These are phyloP conservation scores for Drosophila nebulosa DNA, from an alignment of 1,140 invertebrate species.

Conservation along the genomic window DNA sequence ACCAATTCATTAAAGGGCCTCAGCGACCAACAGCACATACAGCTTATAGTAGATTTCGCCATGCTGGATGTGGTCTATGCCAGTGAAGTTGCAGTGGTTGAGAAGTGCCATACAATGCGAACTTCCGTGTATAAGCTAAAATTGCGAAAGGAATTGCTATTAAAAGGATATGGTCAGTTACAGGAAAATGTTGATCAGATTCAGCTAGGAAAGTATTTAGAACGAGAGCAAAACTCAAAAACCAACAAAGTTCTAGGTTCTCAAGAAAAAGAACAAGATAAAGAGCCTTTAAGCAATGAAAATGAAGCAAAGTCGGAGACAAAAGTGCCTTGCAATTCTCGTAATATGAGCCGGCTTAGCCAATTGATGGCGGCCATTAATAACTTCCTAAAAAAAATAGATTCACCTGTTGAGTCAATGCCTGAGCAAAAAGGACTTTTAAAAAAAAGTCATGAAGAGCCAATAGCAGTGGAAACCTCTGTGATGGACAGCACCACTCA, in stretches of 20 bases:
- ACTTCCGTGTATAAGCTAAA: slow-evolving; percentile 18
- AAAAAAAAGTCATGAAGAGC: background rate
- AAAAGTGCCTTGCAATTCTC: background rate
- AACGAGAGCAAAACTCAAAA: background rate
- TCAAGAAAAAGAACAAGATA: too few relatives aligned
- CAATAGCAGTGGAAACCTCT: background rate
- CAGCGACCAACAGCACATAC: slow-evolving; percentile 13
- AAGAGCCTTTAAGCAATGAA: background rate
- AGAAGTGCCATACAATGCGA: slow-evolving; percentile 35
- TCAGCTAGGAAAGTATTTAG: background rate
- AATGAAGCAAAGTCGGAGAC: background rate
- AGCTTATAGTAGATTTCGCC: slow-evolving; percentile 29
- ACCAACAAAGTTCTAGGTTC: too few relatives aligned
- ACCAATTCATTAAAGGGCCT: background rate
- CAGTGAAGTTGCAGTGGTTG: slow-evolving; percentile 30
- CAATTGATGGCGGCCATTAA: background rate
- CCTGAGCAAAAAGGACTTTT: background rate
- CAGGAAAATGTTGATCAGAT: background rate
- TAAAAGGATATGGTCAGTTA: background rate
- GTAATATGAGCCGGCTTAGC: background rate
- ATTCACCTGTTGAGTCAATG: background rate
- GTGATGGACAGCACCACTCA: background rate
- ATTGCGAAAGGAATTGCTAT: slow-evolving; percentile 29
- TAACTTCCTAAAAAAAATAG: background rate
- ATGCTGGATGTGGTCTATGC: slow-evolving; percentile 29